Evolutionary conservation across 2,113 vertebrate species (phyloP).

Genomic region (Puma concolor): DNA sequence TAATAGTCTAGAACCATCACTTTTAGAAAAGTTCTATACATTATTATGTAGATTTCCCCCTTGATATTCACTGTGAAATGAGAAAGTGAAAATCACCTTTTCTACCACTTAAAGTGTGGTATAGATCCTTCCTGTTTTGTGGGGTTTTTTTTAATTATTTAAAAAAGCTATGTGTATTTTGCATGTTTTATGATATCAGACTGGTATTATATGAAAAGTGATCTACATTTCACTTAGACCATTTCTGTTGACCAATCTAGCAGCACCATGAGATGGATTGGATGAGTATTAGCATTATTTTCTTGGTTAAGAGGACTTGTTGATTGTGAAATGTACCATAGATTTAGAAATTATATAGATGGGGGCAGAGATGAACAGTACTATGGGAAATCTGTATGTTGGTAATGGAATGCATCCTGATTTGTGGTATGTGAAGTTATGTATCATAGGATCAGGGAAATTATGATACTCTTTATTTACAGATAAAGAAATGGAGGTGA

Average conservation of each 20-base stretch:
- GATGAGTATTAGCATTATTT: not conserved
- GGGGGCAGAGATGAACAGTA: not conserved
- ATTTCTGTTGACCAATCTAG: not conserved
- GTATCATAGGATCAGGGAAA: not conserved
- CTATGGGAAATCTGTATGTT: not conserved
- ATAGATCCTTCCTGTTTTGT: not conserved
- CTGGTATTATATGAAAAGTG: not conserved
- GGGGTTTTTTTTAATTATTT: not conserved
- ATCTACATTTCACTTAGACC: not conserved
- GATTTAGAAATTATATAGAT: not conserved
- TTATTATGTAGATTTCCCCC: not conserved
- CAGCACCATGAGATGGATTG: not conserved
- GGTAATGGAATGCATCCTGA: not conserved
- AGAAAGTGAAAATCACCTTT: constrained; percentile 24
- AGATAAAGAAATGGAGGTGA: not conserved
- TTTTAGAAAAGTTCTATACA: not conserved
- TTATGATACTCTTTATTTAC: constrained; percentile 28
- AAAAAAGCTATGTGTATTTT: not conserved
- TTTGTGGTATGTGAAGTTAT: not conserved
- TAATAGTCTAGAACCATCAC: not conserved
- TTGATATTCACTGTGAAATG: not conserved
- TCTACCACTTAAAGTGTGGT: not conserved
- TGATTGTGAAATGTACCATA: not conserved
- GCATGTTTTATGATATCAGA: not conserved
- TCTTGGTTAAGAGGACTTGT: not conserved